Evolutionary conservation across 2,113 vertebrate species (phyloP).

Genomic region (Syngnathus scovelli): DNA sequence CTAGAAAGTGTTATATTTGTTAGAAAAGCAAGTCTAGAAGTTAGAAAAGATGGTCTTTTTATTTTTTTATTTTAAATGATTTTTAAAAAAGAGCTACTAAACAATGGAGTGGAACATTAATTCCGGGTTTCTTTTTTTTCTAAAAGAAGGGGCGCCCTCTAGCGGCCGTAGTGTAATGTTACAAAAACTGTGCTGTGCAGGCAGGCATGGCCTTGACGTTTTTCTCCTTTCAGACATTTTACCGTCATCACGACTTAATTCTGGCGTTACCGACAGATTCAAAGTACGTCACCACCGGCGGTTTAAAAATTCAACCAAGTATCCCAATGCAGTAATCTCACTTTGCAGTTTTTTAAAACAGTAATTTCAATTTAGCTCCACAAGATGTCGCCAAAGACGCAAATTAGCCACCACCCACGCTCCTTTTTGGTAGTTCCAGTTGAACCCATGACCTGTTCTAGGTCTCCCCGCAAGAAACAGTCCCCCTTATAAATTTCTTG

Average conservation of each 20-base stretch:
- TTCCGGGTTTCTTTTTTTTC: no score
- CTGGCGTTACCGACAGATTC: no score
- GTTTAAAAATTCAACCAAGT: no score
- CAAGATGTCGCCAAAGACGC: slow-evolving; percentile 40
- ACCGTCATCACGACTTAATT: no score
- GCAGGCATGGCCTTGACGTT: neutral
- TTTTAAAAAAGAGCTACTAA: no score
- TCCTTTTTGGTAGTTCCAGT: neutral
- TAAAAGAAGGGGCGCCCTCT: neutral
- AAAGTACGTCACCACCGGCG: neutral
- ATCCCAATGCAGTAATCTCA: no score
- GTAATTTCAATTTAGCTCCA: slow-evolving; percentile 23
- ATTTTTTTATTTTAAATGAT: no score
- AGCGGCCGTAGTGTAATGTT: neutral
- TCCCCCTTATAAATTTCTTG: neutral
- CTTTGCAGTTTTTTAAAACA: neutral
- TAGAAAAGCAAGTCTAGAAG: no score
- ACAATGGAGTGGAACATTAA: no score
- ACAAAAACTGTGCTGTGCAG: neutral
- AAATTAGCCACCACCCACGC: neutral
- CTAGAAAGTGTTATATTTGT: no score
- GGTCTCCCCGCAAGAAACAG: neutral
- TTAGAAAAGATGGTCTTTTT: no score
- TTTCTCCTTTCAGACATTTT: neutral
- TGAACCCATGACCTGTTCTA: no score